Conservation (phyloP, 2,797 vertebrate species). For the Cottoperca gobio region DNA sequence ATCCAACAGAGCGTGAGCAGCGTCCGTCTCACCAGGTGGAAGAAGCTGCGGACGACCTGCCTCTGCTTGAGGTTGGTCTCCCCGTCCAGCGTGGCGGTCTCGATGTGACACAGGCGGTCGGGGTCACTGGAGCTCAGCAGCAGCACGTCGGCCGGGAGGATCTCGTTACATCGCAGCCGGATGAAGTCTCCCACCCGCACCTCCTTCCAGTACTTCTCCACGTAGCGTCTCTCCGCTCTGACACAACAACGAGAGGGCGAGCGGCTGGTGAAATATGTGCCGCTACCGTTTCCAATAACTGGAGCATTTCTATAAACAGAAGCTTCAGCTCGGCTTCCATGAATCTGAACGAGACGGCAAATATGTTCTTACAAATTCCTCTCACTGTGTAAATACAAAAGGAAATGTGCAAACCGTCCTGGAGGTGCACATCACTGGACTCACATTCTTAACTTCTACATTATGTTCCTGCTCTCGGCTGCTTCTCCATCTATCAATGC, state of each 20-base stretch:
- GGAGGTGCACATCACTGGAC: no score
- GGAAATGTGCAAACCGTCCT: no score
- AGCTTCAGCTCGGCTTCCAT: conserved; percentile 19
- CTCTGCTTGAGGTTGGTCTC: conserved; percentile 98
- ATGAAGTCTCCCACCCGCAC: conserved; percentile 94
- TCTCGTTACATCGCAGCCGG: conserved; percentile 94
- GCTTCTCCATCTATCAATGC: no score
- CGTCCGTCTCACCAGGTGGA: conserved; percentile 90
- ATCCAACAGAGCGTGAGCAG: no score
- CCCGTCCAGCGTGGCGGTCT: conserved; percentile 97
- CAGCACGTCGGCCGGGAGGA: conserved; percentile 94
- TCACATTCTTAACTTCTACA: no score
- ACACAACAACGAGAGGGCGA: conserved; percentile 28
- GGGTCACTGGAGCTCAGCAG: conserved; percentile 96
- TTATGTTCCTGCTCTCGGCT: no score
- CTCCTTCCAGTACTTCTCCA: conserved; percentile 96
- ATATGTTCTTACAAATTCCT: no score
- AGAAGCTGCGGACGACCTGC: conserved; percentile 94
- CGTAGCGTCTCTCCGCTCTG: conserved; percentile 89
- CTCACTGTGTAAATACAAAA: no score
- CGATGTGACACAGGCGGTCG: conserved; percentile 95
- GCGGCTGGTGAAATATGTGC: background rate
- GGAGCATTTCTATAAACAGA: conserved; percentile 36
- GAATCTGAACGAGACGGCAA: conserved; percentile 13
- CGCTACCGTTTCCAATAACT: conserved; percentile 52